Base-by-base conservation (phyloP, 2,888 invertebrate species). In the Plebejus melissa region DNA sequence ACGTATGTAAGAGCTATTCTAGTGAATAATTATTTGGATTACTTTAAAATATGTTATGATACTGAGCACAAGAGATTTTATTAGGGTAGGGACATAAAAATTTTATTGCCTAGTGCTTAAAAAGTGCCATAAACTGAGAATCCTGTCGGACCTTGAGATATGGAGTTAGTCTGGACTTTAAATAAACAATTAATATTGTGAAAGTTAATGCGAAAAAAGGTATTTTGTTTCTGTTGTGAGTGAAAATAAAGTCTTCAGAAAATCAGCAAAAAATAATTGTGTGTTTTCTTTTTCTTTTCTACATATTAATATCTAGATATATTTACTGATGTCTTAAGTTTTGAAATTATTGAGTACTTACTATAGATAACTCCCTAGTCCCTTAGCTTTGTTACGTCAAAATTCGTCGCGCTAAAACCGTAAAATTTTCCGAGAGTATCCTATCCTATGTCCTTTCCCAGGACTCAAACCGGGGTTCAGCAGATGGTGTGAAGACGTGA, bases 91-190 rank as follows among this genome's bases (percentile, higher is more conserved):
- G 69, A 76, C 60, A 76, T 22, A 58, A 38, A 74, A 2, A 7
- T 46, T 60, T 65, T 65, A 65, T 46, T 65, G n/a, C 65, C 7
- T 41, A 74, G 65, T 41, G 60, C 22, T 74, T 22, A 65, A 41
- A 74, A 46, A 74, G 28, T 65, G 65, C 38, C 74, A 74, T 60
- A 77, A 76, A 76, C 76, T 60, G 76, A 58, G 74, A 75, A 78
- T 78, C 75, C 74, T 72, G 76, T 77, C 79, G 72, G 77, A 78
- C 79, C 78, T 80, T 78, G 78, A 77, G 76, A 75, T 75, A 76
- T 79, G 32, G 32, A 13, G 5, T 36, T 65, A 16, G 32, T 32
- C 65, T 36, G 65, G 65, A 32, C 32, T 65, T 5, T 32, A 65
- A 65, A 32, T 60, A 60, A 58, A 54, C 16, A 54, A 54, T 22